Conservation (phyloP, 2,113 vertebrate species). For the Onychostruthus taczanowskii region DNA sequence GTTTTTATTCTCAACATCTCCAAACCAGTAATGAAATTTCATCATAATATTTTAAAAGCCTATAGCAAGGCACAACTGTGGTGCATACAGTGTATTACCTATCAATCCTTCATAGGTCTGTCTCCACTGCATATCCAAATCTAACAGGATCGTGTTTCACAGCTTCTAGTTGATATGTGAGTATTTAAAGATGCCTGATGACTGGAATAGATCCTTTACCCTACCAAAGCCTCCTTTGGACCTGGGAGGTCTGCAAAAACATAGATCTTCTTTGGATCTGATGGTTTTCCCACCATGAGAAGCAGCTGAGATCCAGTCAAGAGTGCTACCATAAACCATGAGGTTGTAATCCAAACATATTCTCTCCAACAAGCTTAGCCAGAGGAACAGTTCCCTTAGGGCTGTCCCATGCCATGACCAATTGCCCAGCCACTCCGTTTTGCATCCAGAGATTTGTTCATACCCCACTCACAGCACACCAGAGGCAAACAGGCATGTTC, state of each 20-base stretch:
- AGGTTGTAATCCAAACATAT: neutral
- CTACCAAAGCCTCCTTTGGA: neutral
- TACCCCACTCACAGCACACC: no score
- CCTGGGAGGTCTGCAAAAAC: neutral
- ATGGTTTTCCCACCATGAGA: neutral
- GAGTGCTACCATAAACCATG: neutral
- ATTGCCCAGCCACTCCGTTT: neutral
- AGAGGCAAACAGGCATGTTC: neutral
- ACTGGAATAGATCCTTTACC: neutral
- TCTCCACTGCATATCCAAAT: neutral
- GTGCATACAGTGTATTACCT: no score
- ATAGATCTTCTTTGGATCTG: neutral
- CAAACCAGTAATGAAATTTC: neutral
- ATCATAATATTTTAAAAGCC: neutral
- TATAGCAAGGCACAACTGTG: neutral
- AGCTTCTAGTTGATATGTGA: fast-evolving
- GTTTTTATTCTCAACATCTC: neutral
- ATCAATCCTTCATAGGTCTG: neutral
- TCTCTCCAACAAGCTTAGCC: neutral
- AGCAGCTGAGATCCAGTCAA: neutral
- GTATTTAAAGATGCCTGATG: neutral
- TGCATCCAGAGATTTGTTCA: neutral
- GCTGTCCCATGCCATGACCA: fast-evolving
- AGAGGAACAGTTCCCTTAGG: neutral
- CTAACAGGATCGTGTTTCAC: neutral